Evolutionary conservation across 2,888 invertebrate genomes (phyloP), one percentile per base, ranked within the genome.

Genomic region (Onchidella celtica): DNA sequence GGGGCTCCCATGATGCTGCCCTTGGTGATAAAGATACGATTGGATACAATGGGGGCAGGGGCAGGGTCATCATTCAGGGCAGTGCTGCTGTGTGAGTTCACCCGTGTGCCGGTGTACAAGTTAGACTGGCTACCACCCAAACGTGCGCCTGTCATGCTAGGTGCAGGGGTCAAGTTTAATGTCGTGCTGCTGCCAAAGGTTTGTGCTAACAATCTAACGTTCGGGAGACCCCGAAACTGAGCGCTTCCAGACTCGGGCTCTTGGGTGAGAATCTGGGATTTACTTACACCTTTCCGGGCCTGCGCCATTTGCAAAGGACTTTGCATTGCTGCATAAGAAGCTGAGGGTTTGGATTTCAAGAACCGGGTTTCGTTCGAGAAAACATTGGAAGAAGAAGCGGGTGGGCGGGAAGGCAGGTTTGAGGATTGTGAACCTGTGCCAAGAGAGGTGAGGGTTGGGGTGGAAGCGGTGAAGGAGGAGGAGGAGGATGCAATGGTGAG

Each of bases 181-280:
- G 75, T 69, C 9, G 80, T 66, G 61, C 61, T 80, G 36, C 73
- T 81, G 55, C 83, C 84, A 65, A 86, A 86, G 11, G 80, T 76
- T 66, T 83, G 81, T 21, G 85, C 85, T 38, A 86, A 72, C 76
- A 70, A 63, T 73, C 66, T 80, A 0, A 86, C 86, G 36, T 82
- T 86, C 2, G 86, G 85, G 63, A 85, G 80, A 47, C 76, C 82
- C 24, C 68, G 72, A 57, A 72, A 81, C 17, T 61, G 73, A 17
- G n/a, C 24, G 47, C 17, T 40, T 3, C 14, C 21, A 11, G 63
- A 40, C n/a, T 36, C 38, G 21, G 34, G 2, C 24, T 40, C 57
- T 29, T 47, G 63, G n/a, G 66, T 36, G 3, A 32, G 2, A 0
- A 65, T 70, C 21, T 75, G 75, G 57, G 78, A 68, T 21, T 83